Evolutionary conservation across 2,113 vertebrate genomes (phyloP).

Genomic region (Pandion haliaetus): DNA sequence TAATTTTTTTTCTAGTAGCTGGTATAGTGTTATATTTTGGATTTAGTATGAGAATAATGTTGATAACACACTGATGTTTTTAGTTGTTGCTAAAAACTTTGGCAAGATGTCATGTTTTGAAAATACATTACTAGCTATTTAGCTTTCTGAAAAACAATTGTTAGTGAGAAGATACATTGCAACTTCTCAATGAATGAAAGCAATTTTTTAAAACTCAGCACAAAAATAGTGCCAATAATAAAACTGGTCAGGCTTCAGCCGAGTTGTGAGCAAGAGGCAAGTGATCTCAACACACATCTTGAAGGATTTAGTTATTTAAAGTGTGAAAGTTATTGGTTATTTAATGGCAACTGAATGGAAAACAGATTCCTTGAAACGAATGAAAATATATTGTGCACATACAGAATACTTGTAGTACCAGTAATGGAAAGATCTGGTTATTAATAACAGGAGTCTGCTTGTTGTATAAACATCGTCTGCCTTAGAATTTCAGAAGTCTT

Average conservation of each 20-base stretch:
- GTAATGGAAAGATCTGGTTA: slow-evolving; percentile 66
- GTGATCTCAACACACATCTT: slow-evolving; percentile 17
- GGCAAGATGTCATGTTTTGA: background rate
- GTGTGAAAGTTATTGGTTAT: slow-evolving; percentile 56
- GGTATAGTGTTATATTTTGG: too few relatives aligned
- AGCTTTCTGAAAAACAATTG: background rate
- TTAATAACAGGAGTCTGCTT: slow-evolving; percentile 47
- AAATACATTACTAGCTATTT: background rate
- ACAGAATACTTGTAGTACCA: slow-evolving; percentile 45
- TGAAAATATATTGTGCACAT: background rate
- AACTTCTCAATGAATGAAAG: background rate
- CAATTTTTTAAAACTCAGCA: background rate
- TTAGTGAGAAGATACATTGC: background rate
- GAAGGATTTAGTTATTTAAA: slow-evolving; percentile 53
- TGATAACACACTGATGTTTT: too few relatives aligned
- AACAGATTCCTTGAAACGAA: slow-evolving; percentile 24
- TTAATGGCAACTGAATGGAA: slow-evolving; percentile 51
- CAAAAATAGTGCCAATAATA: background rate
- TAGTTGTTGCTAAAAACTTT: background rate
- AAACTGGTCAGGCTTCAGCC: background rate
- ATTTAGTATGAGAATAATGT: too few relatives aligned
- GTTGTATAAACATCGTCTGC: slow-evolving; percentile 43
- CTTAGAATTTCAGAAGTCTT: slow-evolving; percentile 31
- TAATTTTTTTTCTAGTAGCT: too few relatives aligned
- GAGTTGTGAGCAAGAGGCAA: background rate